Conservation (phyloP, 2,113 vertebrate genomes). For the Hirundichthys speculiger region DNA sequence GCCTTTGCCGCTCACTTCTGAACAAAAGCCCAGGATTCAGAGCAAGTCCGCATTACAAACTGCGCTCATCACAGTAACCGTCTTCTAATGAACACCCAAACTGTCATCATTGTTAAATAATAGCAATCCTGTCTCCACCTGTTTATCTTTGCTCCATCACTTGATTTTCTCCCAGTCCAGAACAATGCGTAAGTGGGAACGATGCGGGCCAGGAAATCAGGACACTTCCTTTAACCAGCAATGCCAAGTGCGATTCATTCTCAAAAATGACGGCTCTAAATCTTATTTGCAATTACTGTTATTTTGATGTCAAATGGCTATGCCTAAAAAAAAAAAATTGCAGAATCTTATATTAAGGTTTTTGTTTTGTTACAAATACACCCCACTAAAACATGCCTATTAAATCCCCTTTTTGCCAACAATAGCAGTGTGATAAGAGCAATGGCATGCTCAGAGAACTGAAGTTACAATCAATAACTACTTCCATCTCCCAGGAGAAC, state of each 20-base stretch:
- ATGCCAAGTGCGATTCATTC: conserved; percentile 33
- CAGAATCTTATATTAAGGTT: no score
- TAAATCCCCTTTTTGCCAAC: no score
- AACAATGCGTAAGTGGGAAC: conserved; percentile 41
- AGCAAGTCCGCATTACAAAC: conserved; percentile 33
- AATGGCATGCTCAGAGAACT: no score
- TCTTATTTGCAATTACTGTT: no score
- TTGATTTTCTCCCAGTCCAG: conserved; percentile 45
- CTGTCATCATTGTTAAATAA: conserved; percentile 40
- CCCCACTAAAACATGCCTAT: no score
- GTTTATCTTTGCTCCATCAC: conserved; percentile 60
- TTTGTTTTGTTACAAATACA: no score
- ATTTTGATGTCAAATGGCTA: no score
- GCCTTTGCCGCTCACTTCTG: conserved; percentile 33
- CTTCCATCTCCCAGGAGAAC: no score
- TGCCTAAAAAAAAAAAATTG: no score
- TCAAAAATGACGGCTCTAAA: no score
- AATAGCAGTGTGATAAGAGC: no score
- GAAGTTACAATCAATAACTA: no score
- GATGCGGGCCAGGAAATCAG: conserved; percentile 32
- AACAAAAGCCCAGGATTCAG: conserved; percentile 48
- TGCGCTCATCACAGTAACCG: conserved; percentile 33
- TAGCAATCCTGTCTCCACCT: conserved; percentile 61
- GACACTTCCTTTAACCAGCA: conserved; percentile 24
- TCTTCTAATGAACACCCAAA: conserved; percentile 22